Percentiles rank a stretch among this genome's conserved stretches.
phyloP scores from a whole-genome alignment of 2,888 invertebrate species.

The Macaria notata region DNA sequence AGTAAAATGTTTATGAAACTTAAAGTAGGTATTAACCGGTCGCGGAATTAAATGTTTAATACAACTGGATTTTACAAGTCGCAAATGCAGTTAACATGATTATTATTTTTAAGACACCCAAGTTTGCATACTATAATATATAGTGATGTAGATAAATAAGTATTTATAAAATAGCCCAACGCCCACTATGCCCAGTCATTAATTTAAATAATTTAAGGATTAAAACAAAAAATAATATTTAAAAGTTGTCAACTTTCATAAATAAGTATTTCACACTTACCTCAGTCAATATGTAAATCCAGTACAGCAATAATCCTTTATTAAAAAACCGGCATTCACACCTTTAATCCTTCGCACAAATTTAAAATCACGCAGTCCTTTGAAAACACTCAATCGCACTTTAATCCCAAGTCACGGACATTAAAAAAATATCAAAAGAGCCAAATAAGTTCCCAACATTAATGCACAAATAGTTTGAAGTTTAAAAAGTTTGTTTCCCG shows the following conservation, averaged over 20 bases:
- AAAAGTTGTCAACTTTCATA: not conserved
- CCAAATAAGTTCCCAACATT: constrained; percentile 14
- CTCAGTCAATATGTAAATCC: constrained; percentile 28
- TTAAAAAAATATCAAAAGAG: constrained; percentile 15
- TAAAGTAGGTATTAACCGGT: no score
- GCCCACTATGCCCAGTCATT: no score
- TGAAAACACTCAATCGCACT: constrained; percentile 8
- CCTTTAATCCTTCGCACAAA: constrained; percentile 51
- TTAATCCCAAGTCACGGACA: constrained; percentile 4
- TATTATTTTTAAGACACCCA: no score
- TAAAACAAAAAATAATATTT: no score
- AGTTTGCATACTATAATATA: no score
- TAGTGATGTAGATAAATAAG: no score
- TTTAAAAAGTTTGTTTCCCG: constrained; percentile 55
- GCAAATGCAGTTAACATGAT: no score
- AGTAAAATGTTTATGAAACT: not conserved
- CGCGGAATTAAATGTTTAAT: not conserved
- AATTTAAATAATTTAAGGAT: no score
- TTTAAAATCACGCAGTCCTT: constrained; percentile 43
- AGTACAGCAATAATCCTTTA: constrained; percentile 36
- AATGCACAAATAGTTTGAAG: constrained; percentile 11
- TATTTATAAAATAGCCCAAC: no score
- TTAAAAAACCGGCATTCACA: constrained; percentile 40
- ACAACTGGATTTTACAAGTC: not conserved
- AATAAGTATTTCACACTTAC: constrained; percentile 25